Evolutionary conservation across 2,888 invertebrate species (phyloP), one percentile per base, ranked within the genome.

Genomic region (Trichogramma evanescens): DNA sequence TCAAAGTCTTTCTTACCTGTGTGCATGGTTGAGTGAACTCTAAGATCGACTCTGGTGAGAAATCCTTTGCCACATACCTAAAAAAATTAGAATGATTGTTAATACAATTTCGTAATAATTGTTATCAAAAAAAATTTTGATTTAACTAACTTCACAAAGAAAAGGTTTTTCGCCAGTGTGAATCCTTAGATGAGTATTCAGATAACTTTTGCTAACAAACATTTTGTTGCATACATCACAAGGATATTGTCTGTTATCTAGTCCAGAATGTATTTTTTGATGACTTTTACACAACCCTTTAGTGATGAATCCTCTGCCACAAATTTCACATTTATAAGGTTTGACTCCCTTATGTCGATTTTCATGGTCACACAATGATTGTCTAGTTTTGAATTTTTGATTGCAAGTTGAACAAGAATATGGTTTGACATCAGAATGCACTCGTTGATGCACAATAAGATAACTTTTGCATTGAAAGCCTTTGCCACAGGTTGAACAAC

Each of bases 401-500:
- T 81, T 81, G 66, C 84, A 84, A 0, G 81, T 83, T 1, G 78
- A 79, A 67, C 84, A 84, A 0, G 82, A 80, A 67, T 80, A 84
- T 0, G 83, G 83, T 68, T 84, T 84, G 5, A 81, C 66, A 65
- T 83, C 82, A 0, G 83, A 83, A 72, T 85, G 84, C 0, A 83
- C 83, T 56, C 83, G 76, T 69, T 84, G 84, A 69, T 84, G 84
- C 1, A 84, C 83, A 63, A 82, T 82, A 40, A 84, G 73, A 66
- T 84, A 84, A 66, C 83, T 84, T 67, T 82, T 82, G 67, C 83
- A 83, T 62, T 84, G 83, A 66, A 84, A 84, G 9, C 84, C 84
- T 74, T 84, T 84, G 2, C 84, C 83, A 66, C 84, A 84, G 0
- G 82, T 82, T 4, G 81, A 79, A 69, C 84, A 84, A 10, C 81